phyloP scores from a whole-genome alignment of 2,797 vertebrate species.

The Podargus strigoides region DNA sequence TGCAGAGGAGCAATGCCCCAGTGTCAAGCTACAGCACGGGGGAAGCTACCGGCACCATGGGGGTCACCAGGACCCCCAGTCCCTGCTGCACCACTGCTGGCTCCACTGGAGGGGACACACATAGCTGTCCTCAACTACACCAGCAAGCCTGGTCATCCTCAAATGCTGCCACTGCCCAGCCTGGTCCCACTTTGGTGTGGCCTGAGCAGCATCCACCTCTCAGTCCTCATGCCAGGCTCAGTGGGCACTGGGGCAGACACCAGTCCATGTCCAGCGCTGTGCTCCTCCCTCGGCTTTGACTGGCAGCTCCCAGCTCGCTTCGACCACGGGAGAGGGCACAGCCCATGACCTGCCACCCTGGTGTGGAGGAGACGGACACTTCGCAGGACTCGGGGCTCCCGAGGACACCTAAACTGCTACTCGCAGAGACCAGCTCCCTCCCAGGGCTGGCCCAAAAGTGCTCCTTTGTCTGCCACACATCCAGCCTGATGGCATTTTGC shows the following conservation, averaged over 20 bases:
- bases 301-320: background rate
- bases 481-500: fast-evolving
- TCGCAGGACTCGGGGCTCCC: background rate
- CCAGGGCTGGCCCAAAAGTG: background rate
- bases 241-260: fast-evolving
- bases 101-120: background rate
- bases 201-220: background rate
- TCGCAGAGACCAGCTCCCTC: background rate
- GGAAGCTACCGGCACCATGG: fast-evolving
- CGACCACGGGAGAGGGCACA: background rate
- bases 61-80: background rate
- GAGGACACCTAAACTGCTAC: background rate
- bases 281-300: background rate
- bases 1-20: fast-evolving
- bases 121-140: background rate
- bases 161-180: background rate
- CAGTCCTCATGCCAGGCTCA: background rate
- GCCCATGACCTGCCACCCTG: background rate
- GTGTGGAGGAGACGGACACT: fast-evolving
- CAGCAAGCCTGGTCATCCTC: background rate
- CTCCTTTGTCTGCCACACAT: background rate
- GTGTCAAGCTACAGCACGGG: fast-evolving
- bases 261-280: background rate
- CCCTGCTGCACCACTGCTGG: background rate
- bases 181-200: background rate